Base-by-base conservation (phyloP, 1,140 invertebrate species). In the Neomicropteryx cornuta region DNA sequence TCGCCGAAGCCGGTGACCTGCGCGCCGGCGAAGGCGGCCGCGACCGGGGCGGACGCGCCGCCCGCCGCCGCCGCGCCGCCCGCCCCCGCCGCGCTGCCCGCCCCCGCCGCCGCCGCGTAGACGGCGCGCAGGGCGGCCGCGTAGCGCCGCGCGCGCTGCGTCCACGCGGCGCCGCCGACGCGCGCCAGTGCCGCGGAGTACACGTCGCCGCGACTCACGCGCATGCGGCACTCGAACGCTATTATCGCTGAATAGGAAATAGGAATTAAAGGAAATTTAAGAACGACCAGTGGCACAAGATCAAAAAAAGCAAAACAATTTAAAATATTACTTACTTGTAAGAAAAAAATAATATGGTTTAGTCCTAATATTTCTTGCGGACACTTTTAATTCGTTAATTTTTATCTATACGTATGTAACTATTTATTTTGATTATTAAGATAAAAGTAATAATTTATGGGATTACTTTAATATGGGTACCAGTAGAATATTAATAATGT, bases 1-100 rank as follows among this genome's bases (percentile, higher is more conserved):
- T 77, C 78, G 16, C 78, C 75, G 51, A 86, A 83, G 51, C 72
- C 73, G 20, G 79, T 76, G 42, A 85, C 74, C 8, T 72, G 54
- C 8, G 72, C 70, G 11, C 75, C 72, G 20, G 76, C 71, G 39
- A 80, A 73, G 11, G 81, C 71, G 27, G 72, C 63, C 18, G 73
- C 69, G 31, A 86, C 50, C 2, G 69, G 49, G 3, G 62, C 62
- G 0, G 58, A 54, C 14, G 45, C 52, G 1, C 61, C 65, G 49
- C 75, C 78, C 36, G 33, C 33, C 11, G 32, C 33, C 6, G 36
- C 36, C 18, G 34, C 40, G 1, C 16, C 31, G 4, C 42, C 39
- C 4, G 33, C 28, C 17, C 18, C 36, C 22, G 29, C 38, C 6
- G 22, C 20, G 2, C 36, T 28, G 5, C 45, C 45, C 5, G 32